Evolutionary conservation across 2,113 vertebrate species (phyloP), one percentile per base, ranked within the genome.

Genomic region (Meleagris gallopavo): DNA sequence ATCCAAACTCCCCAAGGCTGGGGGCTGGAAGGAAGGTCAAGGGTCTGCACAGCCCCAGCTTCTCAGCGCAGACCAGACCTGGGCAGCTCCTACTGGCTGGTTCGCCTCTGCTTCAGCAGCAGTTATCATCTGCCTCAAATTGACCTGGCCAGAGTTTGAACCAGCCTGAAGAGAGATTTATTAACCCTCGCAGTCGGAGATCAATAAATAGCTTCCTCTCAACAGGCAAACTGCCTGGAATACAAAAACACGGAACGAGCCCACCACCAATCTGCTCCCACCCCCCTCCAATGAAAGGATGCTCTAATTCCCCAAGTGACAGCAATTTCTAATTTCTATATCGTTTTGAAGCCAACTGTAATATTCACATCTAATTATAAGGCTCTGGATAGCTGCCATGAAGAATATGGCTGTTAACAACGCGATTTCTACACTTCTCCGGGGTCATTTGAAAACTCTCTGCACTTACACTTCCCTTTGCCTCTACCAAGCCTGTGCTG

Each of bases 181-280:
- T 92, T 94, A 97, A 91, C 89, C 76, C 80, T 94, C 14, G 0
- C 88, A 88, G 88, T 72, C 86, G 86, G 88, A 93, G 95, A 95
- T 90, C 92, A 95, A 94, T 93, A 95, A 95, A 95, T 91, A 90
- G 91, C 65, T 95, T 95, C 93, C 79, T 88, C 80, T 88, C 0
- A 0, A 95, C 8, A 2, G 88, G 83, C 88, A 91, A 90, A 82
- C 43, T 95, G 90, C 79, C 88, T 78, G 40, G 70, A 96, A 88
- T 67, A 93, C 40, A 84, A 91, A 89, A 83, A 25, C 52, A 93
- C 45, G 73, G 74, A 91, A 72, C 0, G 1, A 93, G 80, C 80
- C 76, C 82, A 83, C 72, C 73, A 81, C 73, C 48, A 69, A 72
- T 69, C 61, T 72, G 52, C 58, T 91, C 72, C 69, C 12, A 38